These are phyloP conservation scores for Atherinomorus stipes DNA, from an alignment of 2,113 vertebrate species.

Conservation along the genomic window DNA sequence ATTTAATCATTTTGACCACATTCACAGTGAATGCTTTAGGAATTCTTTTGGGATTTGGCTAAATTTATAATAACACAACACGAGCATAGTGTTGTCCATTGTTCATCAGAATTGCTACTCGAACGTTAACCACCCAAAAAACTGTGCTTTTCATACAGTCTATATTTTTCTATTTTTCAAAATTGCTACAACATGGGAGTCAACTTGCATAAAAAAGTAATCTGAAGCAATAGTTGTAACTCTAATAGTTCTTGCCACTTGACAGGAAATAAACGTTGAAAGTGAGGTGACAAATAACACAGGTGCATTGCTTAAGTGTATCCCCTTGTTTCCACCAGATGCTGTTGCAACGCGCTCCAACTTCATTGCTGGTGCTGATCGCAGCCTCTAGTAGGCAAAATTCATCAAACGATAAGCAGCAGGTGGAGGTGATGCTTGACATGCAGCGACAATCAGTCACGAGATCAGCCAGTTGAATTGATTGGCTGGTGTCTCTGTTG, in stretches of 20 bases:
- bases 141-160: no score
- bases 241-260: not conserved
- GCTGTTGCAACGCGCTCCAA: not conserved
- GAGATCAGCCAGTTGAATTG: no score
- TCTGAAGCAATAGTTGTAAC: not conserved
- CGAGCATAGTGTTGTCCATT: not conserved
- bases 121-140: not conserved
- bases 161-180: no score
- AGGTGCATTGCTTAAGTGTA: not conserved
- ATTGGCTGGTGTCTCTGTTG: no score
- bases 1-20: no score
- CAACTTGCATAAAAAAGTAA: not conserved
- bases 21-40: no score
- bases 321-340: constrained; percentile 21
- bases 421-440: no score
- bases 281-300: constrained; percentile 11
- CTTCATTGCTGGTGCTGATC: not conserved
- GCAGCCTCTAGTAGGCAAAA: not conserved
- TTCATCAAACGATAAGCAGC: not conserved
- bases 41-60: not conserved
- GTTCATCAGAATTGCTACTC: not conserved
- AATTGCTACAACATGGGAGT: not conserved
- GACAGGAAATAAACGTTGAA: not conserved
- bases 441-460: no score
- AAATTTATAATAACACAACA: not conserved